phyloP scores from a whole-genome alignment of 2,113 vertebrate species.

The Osmerus eperlanus region DNA sequence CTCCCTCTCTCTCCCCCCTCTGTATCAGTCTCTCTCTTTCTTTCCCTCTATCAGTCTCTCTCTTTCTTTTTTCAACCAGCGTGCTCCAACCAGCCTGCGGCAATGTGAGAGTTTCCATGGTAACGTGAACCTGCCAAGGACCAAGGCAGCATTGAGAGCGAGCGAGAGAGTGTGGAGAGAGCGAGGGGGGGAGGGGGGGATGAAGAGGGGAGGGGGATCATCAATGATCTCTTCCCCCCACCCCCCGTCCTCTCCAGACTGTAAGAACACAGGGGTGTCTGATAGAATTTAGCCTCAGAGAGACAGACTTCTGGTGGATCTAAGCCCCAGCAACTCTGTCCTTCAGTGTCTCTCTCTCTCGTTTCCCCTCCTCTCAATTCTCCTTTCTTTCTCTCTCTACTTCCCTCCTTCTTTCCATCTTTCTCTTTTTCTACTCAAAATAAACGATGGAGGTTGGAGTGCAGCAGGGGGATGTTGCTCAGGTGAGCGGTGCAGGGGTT shows the following conservation, averaged over 20 bases:
- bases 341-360: neutral
- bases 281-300: neutral
- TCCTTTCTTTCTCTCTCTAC: no score
- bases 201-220: neutral
- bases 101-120: conserved; percentile 64
- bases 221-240: conserved; percentile 1
- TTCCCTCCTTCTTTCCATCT: no score
- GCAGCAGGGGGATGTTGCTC: no score
- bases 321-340: neutral
- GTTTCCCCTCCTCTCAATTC: neutral
- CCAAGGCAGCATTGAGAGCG: conserved; percentile 17
- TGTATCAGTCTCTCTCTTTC: conserved; percentile 39
- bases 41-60: conserved; percentile 17
- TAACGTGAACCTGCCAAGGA: conserved; percentile 55
- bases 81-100: conserved; percentile 62
- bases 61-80: conserved; percentile 56
- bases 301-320: neutral
- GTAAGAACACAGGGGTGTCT: conserved; percentile 2
- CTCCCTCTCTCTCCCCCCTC: neutral
- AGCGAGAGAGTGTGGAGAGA: conserved; percentile 9
- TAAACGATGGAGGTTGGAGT: no score
- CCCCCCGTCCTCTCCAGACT: neutral
- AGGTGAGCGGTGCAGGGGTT: neutral
- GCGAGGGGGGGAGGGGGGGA: conserved; percentile 9
- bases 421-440: no score